phyloP scores from a whole-genome alignment of 1,140 invertebrate species.

The Chionoecetes opilio region DNA sequence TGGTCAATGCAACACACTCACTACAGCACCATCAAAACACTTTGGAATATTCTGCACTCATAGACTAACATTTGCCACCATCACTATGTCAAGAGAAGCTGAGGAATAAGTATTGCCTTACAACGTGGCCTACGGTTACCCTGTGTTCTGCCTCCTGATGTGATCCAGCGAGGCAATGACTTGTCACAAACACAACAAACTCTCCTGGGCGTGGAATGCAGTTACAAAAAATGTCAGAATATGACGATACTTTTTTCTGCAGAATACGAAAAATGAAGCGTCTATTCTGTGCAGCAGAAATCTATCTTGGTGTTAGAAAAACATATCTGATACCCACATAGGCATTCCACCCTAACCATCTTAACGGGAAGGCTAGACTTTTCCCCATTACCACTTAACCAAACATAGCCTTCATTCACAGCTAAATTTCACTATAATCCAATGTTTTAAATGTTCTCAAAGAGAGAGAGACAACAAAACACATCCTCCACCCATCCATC shows the following conservation, averaged over 20 bases:
- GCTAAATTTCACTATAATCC: neutral
- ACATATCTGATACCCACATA: neutral
- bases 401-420: neutral
- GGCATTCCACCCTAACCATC: neutral
- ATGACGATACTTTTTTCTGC: neutral
- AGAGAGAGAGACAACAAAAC: neutral
- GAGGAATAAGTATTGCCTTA: slow-evolving; percentile 29
- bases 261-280: neutral
- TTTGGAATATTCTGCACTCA: neutral
- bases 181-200: neutral
- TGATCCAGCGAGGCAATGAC: neutral
- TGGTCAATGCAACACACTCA: neutral
- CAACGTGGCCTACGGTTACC: neutral
- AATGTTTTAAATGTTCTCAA: neutral
- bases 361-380: neutral
- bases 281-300: neutral
- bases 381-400: neutral
- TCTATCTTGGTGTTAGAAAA: neutral
- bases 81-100: neutral
- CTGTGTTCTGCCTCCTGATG: neutral
- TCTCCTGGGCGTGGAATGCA: neutral
- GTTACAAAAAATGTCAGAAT: neutral
- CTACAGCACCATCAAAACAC: slow-evolving; percentile 28
- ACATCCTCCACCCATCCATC: neutral
- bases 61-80: neutral